These are phyloP conservation scores for Brachypterus glaber DNA, from an alignment of 2,888 invertebrate genomes.

Conservation along the genomic window DNA sequence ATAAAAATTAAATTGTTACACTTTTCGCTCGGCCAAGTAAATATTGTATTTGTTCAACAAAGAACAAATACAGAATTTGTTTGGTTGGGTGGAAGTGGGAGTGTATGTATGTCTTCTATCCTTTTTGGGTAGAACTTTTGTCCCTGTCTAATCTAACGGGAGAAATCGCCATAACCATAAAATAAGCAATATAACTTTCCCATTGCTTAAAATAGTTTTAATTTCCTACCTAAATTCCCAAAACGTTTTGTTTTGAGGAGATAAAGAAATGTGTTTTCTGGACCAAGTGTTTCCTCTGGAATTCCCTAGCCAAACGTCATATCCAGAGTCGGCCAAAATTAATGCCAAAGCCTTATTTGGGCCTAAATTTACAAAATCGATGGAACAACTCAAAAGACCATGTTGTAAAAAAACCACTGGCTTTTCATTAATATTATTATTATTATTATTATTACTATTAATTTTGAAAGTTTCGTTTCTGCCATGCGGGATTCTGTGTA, in stretches of 20 bases:
- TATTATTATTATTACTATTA: conserved; percentile 2
- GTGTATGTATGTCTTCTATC: too few relatives aligned
- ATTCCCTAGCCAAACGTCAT: conserved; percentile 37
- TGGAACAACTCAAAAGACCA: conserved; percentile 19
- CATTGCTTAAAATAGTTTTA: too few relatives aligned
- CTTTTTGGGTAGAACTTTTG: too few relatives aligned
- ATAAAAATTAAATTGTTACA: too few relatives aligned
- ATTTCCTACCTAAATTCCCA: conserved; percentile 45
- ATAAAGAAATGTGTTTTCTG: conserved; percentile 37
- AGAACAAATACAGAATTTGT: too few relatives aligned
- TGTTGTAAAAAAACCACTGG: conserved; percentile 22
- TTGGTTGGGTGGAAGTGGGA: too few relatives aligned
- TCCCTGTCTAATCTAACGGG: too few relatives aligned
- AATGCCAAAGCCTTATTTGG: conserved; percentile 21
- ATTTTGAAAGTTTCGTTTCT: conserved; percentile 23
- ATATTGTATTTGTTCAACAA: too few relatives aligned
- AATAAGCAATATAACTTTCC: too few relatives aligned
- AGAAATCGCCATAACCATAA: too few relatives aligned
- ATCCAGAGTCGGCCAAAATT: conserved; percentile 24
- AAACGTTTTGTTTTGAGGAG: conserved; percentile 8
- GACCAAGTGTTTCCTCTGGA: conserved; percentile 48
- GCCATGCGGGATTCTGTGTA: conserved; percentile 62
- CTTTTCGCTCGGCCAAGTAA: too few relatives aligned
- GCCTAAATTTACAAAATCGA: conserved; percentile 23
- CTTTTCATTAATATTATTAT: conserved; percentile 11